Percentiles rank a stretch among this genome's conserved stretches.
phyloP scores from a whole-genome alignment of 2,113 vertebrate species.

The Rissa tridactyla region DNA sequence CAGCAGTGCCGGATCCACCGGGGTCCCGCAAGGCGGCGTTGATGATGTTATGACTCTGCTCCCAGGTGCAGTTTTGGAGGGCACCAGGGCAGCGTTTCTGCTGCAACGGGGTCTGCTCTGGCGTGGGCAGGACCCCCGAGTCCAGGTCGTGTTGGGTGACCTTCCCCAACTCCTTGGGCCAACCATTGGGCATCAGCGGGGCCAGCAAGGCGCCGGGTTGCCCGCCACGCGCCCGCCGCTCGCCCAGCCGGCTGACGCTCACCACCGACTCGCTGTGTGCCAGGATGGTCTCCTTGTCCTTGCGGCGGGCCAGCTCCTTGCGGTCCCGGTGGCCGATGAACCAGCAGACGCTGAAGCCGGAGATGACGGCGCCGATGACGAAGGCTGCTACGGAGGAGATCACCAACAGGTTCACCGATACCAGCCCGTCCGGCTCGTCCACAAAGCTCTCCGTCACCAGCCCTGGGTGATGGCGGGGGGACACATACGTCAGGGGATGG shows the following conservation, averaged over 20 bases:
- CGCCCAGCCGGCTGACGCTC: slow-evolving; percentile 88
- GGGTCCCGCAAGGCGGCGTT: slow-evolving; percentile 73
- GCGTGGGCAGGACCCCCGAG: slow-evolving; percentile 89
- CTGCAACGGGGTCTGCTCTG: slow-evolving; percentile 93
- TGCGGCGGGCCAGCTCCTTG: slow-evolving; percentile 82
- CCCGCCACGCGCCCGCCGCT: slow-evolving; percentile 60
- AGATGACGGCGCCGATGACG: slow-evolving; percentile 89
- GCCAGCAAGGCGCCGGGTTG: slow-evolving; percentile 78
- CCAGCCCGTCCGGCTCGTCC: slow-evolving; percentile 88
- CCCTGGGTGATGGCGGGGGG: slow-evolving; percentile 68
- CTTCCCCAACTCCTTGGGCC: slow-evolving; percentile 81
- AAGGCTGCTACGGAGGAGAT: slow-evolving; percentile 93
- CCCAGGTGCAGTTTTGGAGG: slow-evolving; percentile 82
- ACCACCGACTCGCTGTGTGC: slow-evolving; percentile 87
- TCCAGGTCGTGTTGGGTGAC: slow-evolving; percentile 81
- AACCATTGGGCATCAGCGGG: slow-evolving; percentile 86
- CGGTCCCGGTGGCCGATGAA: slow-evolving; percentile 90
- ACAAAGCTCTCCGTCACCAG: slow-evolving; percentile 88
- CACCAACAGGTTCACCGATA: slow-evolving; percentile 92
- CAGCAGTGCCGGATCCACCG: slow-evolving; percentile 58
- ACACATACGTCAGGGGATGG: not conserved
- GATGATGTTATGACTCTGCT: slow-evolving; percentile 87
- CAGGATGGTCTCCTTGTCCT: slow-evolving; percentile 90
- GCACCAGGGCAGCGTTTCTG: slow-evolving; percentile 84
- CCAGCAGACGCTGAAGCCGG: slow-evolving; percentile 93